A percentile compares a stretch with the other conserved stretches of the same genome.
phyloP scores from a whole-genome alignment of 2,888 invertebrate genomes.

The Diaphora mendica region DNA sequence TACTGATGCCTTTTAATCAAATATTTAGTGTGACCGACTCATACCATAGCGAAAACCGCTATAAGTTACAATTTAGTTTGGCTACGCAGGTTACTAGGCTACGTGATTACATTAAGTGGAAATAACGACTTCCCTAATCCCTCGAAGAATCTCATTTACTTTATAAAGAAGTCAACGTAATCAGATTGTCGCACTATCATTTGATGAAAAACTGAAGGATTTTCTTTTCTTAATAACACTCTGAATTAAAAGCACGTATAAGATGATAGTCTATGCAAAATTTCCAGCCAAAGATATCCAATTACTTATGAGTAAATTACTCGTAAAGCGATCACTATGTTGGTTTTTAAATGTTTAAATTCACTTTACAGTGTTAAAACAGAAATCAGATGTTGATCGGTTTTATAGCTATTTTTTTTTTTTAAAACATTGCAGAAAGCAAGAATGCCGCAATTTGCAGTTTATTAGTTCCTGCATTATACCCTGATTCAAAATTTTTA shows the following conservation, averaged over 20 bases:
- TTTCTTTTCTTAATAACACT: background rate
- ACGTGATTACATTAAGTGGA: constrained; percentile 14
- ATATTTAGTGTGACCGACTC: background rate
- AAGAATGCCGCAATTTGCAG: no score
- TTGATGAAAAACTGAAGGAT: background rate
- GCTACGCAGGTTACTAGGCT: background rate
- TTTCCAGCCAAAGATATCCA: background rate
- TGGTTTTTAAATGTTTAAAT: no score
- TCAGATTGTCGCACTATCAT: background rate
- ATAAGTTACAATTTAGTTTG: constrained; percentile 11
- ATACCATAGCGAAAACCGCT: background rate
- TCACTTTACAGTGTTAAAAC: no score
- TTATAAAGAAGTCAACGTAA: background rate
- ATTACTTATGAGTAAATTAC: background rate
- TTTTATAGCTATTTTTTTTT: no score
- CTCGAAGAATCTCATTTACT: background rate
- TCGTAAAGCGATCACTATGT: background rate
- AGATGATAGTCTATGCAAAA: background rate
- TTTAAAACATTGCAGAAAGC: no score
- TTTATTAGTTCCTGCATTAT: no score
- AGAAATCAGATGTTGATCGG: no score
- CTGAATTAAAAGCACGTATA: background rate
- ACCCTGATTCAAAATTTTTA: background rate
- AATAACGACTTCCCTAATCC: background rate
- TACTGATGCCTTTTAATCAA: constrained; percentile 1